Conservation (phyloP, 1,140 invertebrate genomes). For the Leptoteleia sp. region DNA sequence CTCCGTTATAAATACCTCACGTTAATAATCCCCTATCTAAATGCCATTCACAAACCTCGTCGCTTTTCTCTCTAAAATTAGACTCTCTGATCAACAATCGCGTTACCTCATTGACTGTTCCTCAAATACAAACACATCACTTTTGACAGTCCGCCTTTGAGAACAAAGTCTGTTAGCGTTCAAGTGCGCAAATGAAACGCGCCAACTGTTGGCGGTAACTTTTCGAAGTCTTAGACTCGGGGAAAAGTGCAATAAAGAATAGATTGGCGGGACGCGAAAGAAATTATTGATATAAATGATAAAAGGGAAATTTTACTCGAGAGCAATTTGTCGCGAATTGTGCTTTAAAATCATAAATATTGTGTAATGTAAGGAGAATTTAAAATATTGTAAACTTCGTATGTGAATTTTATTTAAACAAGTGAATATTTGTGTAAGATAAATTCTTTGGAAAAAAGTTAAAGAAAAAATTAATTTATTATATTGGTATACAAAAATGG, state of each 20-base stretch:
- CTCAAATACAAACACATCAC: conserved; percentile 47
- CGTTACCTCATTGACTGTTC: conserved; percentile 43
- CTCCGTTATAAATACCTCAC: conserved; percentile 33
- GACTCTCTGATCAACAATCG: conserved; percentile 41
- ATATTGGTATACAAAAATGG: too few species aligned
- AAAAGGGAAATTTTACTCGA: too few species aligned
- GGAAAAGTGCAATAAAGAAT: not conserved
- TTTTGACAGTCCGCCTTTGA: conserved; percentile 36
- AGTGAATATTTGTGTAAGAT: too few species aligned
- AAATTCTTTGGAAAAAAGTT: too few species aligned
- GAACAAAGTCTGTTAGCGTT: conserved; percentile 36
- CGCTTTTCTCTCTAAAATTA: conserved; percentile 45
- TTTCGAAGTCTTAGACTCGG: conserved; percentile 8
- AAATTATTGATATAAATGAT: too few species aligned
- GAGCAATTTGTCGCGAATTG: too few species aligned
- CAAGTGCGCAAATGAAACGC: conserved; percentile 11
- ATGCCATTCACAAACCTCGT: conserved; percentile 32
- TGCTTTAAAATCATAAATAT: too few species aligned
- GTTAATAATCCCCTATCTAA: conserved; percentile 28
- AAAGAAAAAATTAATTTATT: too few species aligned
- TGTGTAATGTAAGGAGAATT: too few species aligned
- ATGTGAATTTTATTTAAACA: too few species aligned
- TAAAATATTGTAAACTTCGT: too few species aligned
- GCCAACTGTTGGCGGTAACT: conserved; percentile 19
- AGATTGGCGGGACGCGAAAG: too few species aligned